Base-by-base conservation (phyloP, 2,797 vertebrate species). In the Ataeniobius toweri region DNA sequence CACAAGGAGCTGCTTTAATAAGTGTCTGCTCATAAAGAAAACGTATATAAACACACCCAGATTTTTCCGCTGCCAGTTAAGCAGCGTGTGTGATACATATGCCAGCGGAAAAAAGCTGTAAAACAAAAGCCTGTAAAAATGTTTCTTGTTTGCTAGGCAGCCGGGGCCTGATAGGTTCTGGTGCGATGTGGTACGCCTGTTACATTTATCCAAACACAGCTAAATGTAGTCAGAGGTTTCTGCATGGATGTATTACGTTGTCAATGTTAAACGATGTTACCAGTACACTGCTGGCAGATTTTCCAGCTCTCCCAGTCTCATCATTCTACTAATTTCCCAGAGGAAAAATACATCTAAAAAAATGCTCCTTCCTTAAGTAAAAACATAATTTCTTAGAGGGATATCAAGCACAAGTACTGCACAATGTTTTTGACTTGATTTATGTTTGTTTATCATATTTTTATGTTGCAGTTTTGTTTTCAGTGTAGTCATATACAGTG, bases 51-150 rank as follows among this genome's bases (percentile, higher is more conserved):
- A 69, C 67, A 86, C 55, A 39, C 50, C 48, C 75, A 74, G 31
- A 51, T 80, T 76, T 82, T 39, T 48, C 73, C 18, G 75, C 75
- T 83, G 83, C 81, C 75, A 74, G 71, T 88, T 81, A 69, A 83
- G 77, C 81, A 70, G 74, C 77, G 84, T 81, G 87, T 79, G 82
- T 75, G 58, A 71, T 85, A 78, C 79, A 76, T 80, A 85, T 85
- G 73, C 83, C 77, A 61, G 83, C 10, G 90, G 91, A 91, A 94
- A 89, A 93, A 90, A 82, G 89, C 48, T 71, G 84, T 92, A 91
- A 93, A 92, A 86, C 68, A 75, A 89, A 87, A 70, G 58, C 73
- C 88, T 65, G 73, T 90, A 91, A 93, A 69, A 92, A 80, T 1
- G 48, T 80, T 59, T 82, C 3, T 28, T 12, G 85, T 81, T 69